Evolutionary conservation across 1,140 invertebrate genomes (phyloP), one percentile per base, ranked within the genome.

Genomic region (Pentalonia nigronervosa): DNA sequence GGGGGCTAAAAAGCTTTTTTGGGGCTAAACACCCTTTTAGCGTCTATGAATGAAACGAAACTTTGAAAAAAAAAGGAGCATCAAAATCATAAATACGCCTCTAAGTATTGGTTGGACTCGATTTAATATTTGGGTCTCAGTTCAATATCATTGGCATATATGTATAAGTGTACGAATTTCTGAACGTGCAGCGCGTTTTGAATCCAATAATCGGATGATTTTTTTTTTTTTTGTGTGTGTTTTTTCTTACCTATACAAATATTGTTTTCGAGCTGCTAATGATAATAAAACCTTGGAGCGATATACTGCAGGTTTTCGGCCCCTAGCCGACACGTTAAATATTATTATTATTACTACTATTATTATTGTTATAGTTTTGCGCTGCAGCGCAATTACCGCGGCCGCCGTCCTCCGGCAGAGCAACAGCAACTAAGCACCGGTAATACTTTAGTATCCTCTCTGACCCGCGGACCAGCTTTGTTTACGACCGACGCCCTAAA

Each of bases 401-500:
- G 83, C 9, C 36, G 83, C 9, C 36, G 83, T 84, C 41, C 36
- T 41, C 21, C 83, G 34, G 83, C 41, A 84, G 41, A 41, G 41
- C 41, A 41, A 4, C 83, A 41, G 83, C 30, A 30, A 47, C 47
- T 30, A n/a, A 4, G n/a, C 86, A 48, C 14, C n/a, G 47, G 41
- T 23, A 47, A n/a, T 45, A 45, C 30, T 87, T 48, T 2, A 17
- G 47, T 48, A 23, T 50, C n/a, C 50, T 41, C 48, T n/a, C 87
- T 34, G 7, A 34, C 48, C 48, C 23, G 53, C 50, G 36, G 50
- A 41, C 36, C 88, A 84, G 81, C 84, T 83, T 92, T 92, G 84
- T 92, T 92, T 92, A 92, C 81, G 76, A 92, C 76, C 76, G 23
- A 21, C 48, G 45, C 60, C 60, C 60, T 17, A n/a, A 76, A n/a